A percentile compares a stretch with the other conserved stretches of the same genome.
Evolutionary conservation across 1,140 invertebrate genomes (phyloP).

Genomic region (Anastrepha obliqua): DNA sequence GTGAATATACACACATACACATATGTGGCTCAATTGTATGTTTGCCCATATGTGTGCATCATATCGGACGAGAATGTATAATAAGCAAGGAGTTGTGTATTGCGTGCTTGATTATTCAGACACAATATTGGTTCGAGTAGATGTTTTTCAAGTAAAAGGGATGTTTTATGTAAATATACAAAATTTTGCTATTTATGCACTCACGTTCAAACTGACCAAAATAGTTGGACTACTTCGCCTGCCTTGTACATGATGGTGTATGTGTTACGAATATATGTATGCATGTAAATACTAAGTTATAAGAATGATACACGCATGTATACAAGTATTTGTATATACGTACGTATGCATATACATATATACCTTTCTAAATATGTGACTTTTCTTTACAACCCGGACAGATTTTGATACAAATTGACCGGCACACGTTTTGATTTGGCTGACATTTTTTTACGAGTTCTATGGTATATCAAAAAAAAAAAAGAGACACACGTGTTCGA

Average conservation of each 20-base stretch:
- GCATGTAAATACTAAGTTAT: neutral
- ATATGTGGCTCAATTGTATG: neutral
- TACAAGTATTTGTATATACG: slow-evolving; percentile 19
- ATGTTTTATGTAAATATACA: slow-evolving; percentile 56
- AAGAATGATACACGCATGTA: neutral
- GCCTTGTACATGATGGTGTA: neutral
- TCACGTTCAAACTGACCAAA: slow-evolving; percentile 1
- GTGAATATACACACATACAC: neutral
- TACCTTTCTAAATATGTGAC: slow-evolving; percentile 7
- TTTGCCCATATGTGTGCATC: neutral
- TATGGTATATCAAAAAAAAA: too few species aligned
- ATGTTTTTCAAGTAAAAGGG: slow-evolving; percentile 38
- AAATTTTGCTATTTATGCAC: slow-evolving; percentile 52
- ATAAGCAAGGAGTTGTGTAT: slow-evolving; percentile 14
- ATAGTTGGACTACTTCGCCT: neutral
- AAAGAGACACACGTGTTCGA: too few species aligned
- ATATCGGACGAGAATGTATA: neutral
- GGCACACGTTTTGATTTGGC: too few species aligned
- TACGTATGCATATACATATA: slow-evolving; percentile 42
- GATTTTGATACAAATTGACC: neutral
- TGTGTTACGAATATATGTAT: slow-evolving; percentile 4
- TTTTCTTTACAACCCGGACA: neutral
- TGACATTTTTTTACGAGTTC: too few species aligned
- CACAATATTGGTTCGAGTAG: neutral
- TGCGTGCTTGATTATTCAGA: neutral